Conservation (phyloP, 2,888 invertebrate genomes). For the Diarsia brunnea region DNA sequence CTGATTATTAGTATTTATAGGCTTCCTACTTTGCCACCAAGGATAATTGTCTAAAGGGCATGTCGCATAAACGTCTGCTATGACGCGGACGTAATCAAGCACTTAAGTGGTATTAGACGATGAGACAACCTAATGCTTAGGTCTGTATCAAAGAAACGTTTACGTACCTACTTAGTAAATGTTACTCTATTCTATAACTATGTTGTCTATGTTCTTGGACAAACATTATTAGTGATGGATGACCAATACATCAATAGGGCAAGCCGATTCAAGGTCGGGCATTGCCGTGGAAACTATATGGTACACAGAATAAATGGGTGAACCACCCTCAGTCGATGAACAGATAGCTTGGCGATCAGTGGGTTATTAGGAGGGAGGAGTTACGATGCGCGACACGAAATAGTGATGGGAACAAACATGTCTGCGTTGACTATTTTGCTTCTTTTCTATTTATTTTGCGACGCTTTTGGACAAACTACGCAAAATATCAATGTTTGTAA, state of each 20-base stretch:
- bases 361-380: constrained; percentile 18
- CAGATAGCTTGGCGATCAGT: constrained; percentile 56
- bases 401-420: constrained; percentile 60
- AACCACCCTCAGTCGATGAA: constrained; percentile 63
- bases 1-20: constrained; percentile 36
- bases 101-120: constrained; percentile 22
- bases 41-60: constrained; percentile 49
- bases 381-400: constrained; percentile 47
- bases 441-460: constrained; percentile 70
- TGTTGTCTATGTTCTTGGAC: constrained; percentile 44
- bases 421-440: constrained; percentile 67
- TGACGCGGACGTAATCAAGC: constrained; percentile 54
- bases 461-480: constrained; percentile 90
- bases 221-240: constrained; percentile 73
- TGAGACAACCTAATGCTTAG: constrained; percentile 34
- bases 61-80: constrained; percentile 13
- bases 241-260: constrained; percentile 80
- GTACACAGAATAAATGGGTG: constrained; percentile 75
- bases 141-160: not conserved
- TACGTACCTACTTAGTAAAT: not conserved
- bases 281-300: constrained; percentile 84
- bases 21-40: constrained; percentile 28
- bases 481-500: constrained; percentile 94
- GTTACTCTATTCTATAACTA: not conserved
- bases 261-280: constrained; percentile 81